Evolutionary conservation across 1,140 invertebrate genomes (phyloP), one percentile per base, ranked within the genome.

Genomic region (Arctopsyche grandis): DNA sequence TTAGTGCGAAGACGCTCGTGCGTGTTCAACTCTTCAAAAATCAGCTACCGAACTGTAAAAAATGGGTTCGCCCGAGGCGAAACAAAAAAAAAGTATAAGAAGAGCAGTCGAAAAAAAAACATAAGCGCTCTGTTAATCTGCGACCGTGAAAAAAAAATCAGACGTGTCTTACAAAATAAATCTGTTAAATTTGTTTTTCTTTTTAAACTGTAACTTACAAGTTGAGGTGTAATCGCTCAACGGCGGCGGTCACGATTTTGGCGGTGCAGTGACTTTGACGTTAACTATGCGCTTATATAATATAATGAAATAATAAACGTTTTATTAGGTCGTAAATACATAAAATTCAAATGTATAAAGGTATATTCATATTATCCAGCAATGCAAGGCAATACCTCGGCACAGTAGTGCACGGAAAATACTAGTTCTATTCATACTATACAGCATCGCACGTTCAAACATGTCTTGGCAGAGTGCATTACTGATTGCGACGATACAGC

Each of bases 11-110:
- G 14, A 66, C 21, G n/a, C 22, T 66, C 63, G 63, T 66, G 63
- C 63, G 63, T 66, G 63, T 26, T 66, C 63, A 26, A 66, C 63
- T 29, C 24, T 66, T 26, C 63, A 4, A 10, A 66, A 26, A 12
- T 66, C 12, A 12, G 63, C 63, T 66, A 29, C 63, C 21, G 56
- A 60, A 60, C 56, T 9, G 63, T 26, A 66, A 66, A 66, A 66
- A 60, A 60, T 60, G 16, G 19, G 56, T 60, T 21, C 16, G 56
- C 56, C 16, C 9, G 56, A 16, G 56, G 56, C n/a, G 10, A 66
- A 26, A 14, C 0, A 26, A 66, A 66, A 22, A 26, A 66, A 9
- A 60, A 24, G 0, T 5, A 63, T 46, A 63, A 63, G 10, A 63
- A 63, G 10, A 63, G 3, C n/a, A 26, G 26, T 21, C n/a, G 63